Evolutionary conservation across 1,140 invertebrate genomes (phyloP).

Genomic region (Anoplolepis gracilipes): DNA sequence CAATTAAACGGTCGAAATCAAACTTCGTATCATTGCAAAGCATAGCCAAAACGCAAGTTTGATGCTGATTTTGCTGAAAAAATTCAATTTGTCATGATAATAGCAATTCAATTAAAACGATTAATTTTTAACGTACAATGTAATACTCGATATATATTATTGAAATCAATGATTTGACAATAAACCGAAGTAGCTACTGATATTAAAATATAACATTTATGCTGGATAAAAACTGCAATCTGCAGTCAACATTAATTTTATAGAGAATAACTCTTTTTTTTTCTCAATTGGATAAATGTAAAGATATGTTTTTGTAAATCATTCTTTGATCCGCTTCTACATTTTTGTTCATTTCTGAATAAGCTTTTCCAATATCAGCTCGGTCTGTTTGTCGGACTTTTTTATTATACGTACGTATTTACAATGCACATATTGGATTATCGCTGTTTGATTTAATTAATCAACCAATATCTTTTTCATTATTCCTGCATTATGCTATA

Average conservation of each 20-base stretch:
- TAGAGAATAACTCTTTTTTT: neutral
- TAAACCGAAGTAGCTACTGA: neutral
- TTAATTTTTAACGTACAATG: slow-evolving; percentile 11
- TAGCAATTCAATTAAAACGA: slow-evolving; percentile 40
- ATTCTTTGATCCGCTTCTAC: neutral
- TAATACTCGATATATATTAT: slow-evolving; percentile 35
- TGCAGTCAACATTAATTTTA: neutral
- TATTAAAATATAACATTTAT: slow-evolving; percentile 10
- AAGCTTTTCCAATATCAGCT: slow-evolving; percentile 19
- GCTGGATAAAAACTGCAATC: neutral
- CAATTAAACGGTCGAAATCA: neutral
- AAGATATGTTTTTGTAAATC: neutral
- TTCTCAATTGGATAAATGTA: slow-evolving; percentile 8
- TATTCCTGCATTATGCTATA: neutral
- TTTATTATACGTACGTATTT: slow-evolving; percentile 30
- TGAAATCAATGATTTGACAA: slow-evolving; percentile 32
- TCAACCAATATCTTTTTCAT: slow-evolving; percentile 37
- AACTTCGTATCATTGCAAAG: neutral
- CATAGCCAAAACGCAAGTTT: neutral
- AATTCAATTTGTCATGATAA: slow-evolving; percentile 12
- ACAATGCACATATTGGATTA: slow-evolving; percentile 22
- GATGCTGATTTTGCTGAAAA: slow-evolving; percentile 19
- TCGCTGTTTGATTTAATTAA: slow-evolving; percentile 50
- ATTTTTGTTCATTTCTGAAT: slow-evolving; percentile 37
- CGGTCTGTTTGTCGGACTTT: neutral